Evolutionary conservation across 2,797 vertebrate genomes (phyloP).

Genomic region (Notoglanidium macrostoma): DNA sequence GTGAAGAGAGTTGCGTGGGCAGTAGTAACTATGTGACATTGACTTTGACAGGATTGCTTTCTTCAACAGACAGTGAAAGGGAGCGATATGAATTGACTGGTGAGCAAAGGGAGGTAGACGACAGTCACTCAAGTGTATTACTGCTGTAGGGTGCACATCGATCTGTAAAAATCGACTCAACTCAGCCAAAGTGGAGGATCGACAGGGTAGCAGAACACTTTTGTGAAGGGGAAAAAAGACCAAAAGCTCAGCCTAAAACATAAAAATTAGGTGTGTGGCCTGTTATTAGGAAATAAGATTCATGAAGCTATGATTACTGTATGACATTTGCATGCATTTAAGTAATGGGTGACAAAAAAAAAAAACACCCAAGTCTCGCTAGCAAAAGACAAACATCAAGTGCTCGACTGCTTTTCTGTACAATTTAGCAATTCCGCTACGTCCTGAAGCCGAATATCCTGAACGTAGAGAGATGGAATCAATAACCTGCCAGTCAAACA

Average conservation of each 20-base stretch:
- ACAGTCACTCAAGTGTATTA: conserved; percentile 43
- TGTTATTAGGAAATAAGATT: neutral
- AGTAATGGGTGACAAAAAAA: neutral
- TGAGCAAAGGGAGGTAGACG: conserved; percentile 42
- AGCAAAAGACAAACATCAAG: neutral
- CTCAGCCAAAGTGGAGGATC: conserved; percentile 12
- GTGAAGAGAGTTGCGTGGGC: conserved; percentile 29
- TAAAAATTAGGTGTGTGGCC: neutral
- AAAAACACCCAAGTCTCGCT: neutral
- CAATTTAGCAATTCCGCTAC: neutral
- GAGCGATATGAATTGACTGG: conserved; percentile 47
- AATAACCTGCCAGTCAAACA: conserved; percentile 21
- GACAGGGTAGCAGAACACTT: conserved; percentile 24
- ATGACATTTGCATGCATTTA: neutral
- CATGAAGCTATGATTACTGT: neutral
- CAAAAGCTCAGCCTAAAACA: neutral
- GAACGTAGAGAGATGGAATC: neutral
- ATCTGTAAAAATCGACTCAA: conserved; percentile 44
- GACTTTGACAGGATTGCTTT: conserved; percentile 43
- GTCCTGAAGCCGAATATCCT: conserved; percentile 12
- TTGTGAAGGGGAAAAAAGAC: neutral
- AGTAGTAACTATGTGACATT: conserved; percentile 35
- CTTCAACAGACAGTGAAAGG: conserved; percentile 41
- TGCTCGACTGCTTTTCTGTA: neutral
- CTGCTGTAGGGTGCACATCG: conserved; percentile 40